Evolutionary conservation across 2,797 vertebrate genomes (phyloP).

Genomic region (Coendou prehensilis): DNA sequence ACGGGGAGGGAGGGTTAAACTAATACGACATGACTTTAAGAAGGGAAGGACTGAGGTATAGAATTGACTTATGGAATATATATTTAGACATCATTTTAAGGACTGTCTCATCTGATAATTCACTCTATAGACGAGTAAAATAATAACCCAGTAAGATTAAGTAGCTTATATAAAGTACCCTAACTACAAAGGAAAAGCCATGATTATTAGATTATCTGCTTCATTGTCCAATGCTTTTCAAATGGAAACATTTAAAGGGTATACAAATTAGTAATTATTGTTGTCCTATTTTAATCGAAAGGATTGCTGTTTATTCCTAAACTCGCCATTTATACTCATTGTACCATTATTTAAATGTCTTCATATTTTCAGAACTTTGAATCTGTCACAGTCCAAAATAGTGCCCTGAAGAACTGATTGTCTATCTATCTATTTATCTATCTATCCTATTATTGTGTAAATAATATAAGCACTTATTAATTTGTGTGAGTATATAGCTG

Average conservation of each 20-base stretch:
- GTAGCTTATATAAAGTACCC: background rate
- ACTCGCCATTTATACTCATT: background rate
- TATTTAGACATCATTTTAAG: slow-evolving; percentile 35
- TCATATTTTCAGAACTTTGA: slow-evolving; percentile 55
- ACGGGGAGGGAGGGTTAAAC: background rate
- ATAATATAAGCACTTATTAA: background rate
- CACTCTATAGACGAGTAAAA: slow-evolving; percentile 10
- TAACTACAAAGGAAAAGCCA: background rate
- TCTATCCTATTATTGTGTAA: background rate
- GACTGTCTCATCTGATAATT: background rate
- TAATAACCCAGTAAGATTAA: background rate
- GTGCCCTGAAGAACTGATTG: background rate
- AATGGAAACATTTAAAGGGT: slow-evolving; percentile 38
- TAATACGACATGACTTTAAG: slow-evolving; percentile 10
- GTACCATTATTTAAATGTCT: slow-evolving; percentile 18
- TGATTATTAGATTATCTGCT: background rate
- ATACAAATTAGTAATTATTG: background rate
- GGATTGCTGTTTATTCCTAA: background rate
- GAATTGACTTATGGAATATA: background rate
- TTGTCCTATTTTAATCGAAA: slow-evolving; percentile 23
- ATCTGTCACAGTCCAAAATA: background rate
- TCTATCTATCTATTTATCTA: background rate
- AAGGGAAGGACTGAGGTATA: background rate
- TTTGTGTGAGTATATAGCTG: background rate
- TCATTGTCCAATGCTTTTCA: slow-evolving; percentile 18